Percentiles rank a stretch among this genome's conserved stretches.
These are phyloP conservation scores for Ptilonorhynchus violaceus DNA, from an alignment of 2,113 vertebrate species.

Conservation along the genomic window DNA sequence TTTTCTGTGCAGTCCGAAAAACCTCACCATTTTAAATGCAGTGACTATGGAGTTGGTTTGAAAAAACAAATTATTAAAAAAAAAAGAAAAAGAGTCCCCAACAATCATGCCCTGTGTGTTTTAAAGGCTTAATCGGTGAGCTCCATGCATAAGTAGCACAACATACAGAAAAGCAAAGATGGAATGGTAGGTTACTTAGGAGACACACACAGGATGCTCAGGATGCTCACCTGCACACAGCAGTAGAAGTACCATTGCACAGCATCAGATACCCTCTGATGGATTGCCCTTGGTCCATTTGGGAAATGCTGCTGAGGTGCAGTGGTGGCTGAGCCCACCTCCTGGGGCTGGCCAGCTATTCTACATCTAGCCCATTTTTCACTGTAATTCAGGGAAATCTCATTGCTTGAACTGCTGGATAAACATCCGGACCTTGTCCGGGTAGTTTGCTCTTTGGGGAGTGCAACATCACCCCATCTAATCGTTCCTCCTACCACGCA, in stretches of 20 bases:
- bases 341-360: neutral
- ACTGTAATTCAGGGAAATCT: neutral
- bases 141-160: neutral
- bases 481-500: neutral
- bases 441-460: neutral
- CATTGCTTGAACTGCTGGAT: neutral
- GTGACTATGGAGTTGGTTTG: neutral
- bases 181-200: neutral
- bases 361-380: neutral
- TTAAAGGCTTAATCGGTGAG: neutral
- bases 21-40: neutral
- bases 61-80: neutral
- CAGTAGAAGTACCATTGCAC: neutral
- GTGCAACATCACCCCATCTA: neutral
- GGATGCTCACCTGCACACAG: neutral
- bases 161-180: neutral
- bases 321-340: neutral
- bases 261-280: neutral
- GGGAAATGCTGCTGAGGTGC: neutral
- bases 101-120: neutral
- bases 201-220: neutral
- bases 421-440: accelerated
- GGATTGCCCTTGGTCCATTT: neutral
- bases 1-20: neutral
- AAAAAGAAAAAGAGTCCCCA: neutral